Evolutionary conservation across 2,113 vertebrate genomes (phyloP), one percentile per base, ranked within the genome.

Genomic region (Symphodus melops): DNA sequence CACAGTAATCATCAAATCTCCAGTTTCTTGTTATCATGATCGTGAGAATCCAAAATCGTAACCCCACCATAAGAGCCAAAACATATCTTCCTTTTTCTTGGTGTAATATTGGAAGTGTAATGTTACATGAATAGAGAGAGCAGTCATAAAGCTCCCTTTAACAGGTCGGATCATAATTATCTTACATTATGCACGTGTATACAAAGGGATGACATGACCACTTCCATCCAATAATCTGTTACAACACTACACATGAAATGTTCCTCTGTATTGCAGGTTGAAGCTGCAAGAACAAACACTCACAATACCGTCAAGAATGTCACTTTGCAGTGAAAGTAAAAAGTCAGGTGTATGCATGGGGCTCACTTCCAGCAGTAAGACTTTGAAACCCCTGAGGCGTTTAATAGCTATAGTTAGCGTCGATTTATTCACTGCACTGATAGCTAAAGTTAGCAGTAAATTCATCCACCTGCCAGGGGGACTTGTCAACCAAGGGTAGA

Each of bases 361-460:
- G 52, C 53, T 56, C 59, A 61, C 20, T 55, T 16, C 20, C 48
- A 84, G 58, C 51, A 51, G 36, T 5, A 8, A 16, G 12, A 68
- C 57, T 12, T 51, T 67, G 51, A 75, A 23, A 66, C 25, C 70
- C 72, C 68, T 2, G 25, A 79, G 86, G 83, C 67, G 17, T 80
- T 86, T 74, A 81, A 84, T 52, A 84, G 87, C 84, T 88, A 84
- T 79, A 86, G 86, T 85, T 86, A 86, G 81, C 79, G 55, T 57
- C 46, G 57, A 90, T 91, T 88, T 88, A 88, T 85, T 75, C 85
- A 76, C 72, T 66, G 79, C 86, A 74, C 84, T 88, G 84, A 86
- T 88, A 62, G 75, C 92, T 93, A 92, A 88, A 92, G 86, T 93
- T 91, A 92, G 90, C 80, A 79, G 83, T 86, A 83, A 85, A 91